Conservation (phyloP, 92 coral and sea anemone genomes). For the Umimayanthus kanabou region DNA sequence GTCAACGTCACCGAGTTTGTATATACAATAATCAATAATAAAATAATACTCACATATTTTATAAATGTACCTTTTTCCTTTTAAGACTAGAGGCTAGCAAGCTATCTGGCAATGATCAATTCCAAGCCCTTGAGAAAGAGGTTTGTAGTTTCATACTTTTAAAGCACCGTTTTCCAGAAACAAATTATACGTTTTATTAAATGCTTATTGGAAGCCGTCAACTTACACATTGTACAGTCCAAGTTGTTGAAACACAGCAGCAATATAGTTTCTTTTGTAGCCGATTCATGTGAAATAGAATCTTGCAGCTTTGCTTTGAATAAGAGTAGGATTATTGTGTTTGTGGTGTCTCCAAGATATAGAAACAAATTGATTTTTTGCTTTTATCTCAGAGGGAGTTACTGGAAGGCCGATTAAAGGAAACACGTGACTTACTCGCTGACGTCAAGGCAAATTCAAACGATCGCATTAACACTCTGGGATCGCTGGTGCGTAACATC, state of each 20-base stretch:
- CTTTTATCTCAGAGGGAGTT: slow-evolving; percentile 65
- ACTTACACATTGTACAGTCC: neutral
- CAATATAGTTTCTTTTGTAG: too few species aligned
- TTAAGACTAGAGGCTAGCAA: slow-evolving; percentile 76
- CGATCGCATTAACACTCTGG: slow-evolving; percentile 78
- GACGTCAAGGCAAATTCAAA: slow-evolving; percentile 78
- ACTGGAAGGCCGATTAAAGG: slow-evolving; percentile 77
- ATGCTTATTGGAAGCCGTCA: neutral
- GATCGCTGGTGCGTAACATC: slow-evolving; percentile 68
- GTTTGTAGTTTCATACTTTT: slow-evolving; percentile 44
- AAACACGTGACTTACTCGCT: slow-evolving; percentile 82
- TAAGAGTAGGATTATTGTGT: too few species aligned
- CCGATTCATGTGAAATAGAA: too few species aligned
- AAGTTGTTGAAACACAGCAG: neutral
- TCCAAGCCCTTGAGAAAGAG: slow-evolving; percentile 87
- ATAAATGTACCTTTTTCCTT: neutral
- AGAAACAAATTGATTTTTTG: neutral
- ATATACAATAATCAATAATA: too few species aligned
- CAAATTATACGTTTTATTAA: neutral
- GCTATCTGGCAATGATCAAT: slow-evolving; percentile 84
- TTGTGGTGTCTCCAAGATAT: neutral
- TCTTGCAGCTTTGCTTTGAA: neutral
- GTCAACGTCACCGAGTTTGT: too few species aligned
- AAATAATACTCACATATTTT: neutral
- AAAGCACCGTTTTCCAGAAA: neutral